phyloP scores from a whole-genome alignment of 1,140 invertebrate genomes.

The Drosophila insularis region DNA sequence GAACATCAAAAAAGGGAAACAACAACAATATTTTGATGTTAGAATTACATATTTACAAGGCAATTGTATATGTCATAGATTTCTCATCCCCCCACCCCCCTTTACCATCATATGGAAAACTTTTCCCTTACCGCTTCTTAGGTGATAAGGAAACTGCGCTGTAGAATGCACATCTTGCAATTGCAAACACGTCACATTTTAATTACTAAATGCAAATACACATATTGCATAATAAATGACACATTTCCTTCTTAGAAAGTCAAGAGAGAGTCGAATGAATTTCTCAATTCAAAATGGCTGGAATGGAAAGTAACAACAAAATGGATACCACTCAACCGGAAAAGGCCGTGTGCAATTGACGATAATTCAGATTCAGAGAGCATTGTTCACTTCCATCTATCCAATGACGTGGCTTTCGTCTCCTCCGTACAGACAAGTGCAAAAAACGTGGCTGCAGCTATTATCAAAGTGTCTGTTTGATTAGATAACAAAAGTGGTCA shows the following conservation, averaged over 20 bases:
- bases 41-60: neutral
- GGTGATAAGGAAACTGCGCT: conserved; percentile 46
- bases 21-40: conserved; percentile 7
- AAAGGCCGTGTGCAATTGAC: conserved; percentile 56
- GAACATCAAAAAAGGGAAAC: neutral
- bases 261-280: neutral
- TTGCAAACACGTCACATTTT: conserved; percentile 21
- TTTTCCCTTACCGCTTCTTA: neutral
- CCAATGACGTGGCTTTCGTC: conserved; percentile 36
- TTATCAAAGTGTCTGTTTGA: conserved; percentile 37
- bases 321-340: conserved; percentile 40
- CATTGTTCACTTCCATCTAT: neutral
- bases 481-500: conserved; percentile 37
- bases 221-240: conserved; percentile 1
- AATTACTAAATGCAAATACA: conserved; percentile 1
- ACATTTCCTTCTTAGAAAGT: conserved; percentile 1
- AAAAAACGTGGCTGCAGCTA: conserved; percentile 24
- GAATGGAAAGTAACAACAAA: neutral
- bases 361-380: conserved; percentile 22
- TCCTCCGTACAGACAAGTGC: neutral
- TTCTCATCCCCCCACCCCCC: neutral
- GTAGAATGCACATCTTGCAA: conserved; percentile 17
- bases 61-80: neutral
- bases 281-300: conserved; percentile 52
- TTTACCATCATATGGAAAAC: neutral